Conservation (phyloP, 2,797 vertebrate genomes). For the Darevskia nairensis region DNA sequence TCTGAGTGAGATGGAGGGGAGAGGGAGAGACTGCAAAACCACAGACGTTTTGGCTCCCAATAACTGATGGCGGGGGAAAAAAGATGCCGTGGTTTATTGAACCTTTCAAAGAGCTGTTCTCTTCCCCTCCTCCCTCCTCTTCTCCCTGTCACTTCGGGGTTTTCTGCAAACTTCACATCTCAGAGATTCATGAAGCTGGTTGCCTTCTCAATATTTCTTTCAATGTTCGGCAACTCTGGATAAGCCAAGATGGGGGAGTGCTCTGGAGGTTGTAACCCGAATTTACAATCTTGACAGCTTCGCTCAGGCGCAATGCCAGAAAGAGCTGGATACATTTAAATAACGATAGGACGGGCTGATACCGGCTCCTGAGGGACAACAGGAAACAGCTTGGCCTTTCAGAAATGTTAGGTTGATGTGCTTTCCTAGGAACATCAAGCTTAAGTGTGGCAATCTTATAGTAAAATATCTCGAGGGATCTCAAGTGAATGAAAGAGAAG, state of each 20-base stretch:
- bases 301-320: conserved; percentile 45
- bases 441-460: conserved; percentile 56
- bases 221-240: conserved; percentile 58
- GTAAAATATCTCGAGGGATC: conserved; percentile 64
- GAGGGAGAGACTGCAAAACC: background rate
- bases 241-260: conserved; percentile 59
- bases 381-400: conserved; percentile 69
- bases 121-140: background rate
- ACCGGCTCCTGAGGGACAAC: conserved; percentile 67
- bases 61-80: background rate
- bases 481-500: conserved; percentile 56
- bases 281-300: conserved; percentile 71
- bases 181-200: conserved; percentile 48
- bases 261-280: conserved; percentile 66
- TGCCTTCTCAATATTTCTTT: conserved; percentile 66
- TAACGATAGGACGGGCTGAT: conserved; percentile 56
- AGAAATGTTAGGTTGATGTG: conserved; percentile 64
- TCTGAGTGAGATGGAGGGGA: background rate
- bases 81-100: conserved; percentile 51
- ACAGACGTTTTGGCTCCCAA: conserved; percentile 20
- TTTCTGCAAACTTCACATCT: conserved; percentile 40
- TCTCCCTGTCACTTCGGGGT: conserved; percentile 34
- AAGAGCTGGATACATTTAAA: conserved; percentile 65
- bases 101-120: conserved; percentile 22
- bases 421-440: conserved; percentile 57